Base-by-base conservation (phyloP, 2,888 invertebrate species). In the Cremastinae sp. region DNA sequence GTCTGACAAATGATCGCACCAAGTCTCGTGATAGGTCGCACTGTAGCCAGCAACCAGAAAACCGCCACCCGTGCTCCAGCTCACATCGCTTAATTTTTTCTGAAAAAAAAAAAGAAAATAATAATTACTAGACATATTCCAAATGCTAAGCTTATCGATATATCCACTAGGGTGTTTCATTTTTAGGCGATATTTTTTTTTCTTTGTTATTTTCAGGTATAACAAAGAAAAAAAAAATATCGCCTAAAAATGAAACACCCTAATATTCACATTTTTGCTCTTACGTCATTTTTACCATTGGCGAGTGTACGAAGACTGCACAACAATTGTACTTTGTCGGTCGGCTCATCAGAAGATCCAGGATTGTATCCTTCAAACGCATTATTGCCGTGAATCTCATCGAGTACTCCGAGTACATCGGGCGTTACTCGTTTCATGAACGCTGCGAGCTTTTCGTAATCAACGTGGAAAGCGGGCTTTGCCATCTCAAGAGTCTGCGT, bases 41-140 rank as follows among this genome's bases (percentile, higher is more conserved):
- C 86, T 85, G 54, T 87, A 83, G 0, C 84, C 84, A 14, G 88
- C 79, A 1, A 85, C 87, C 51, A 89, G 74, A 4, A 85, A 85
- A 74, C 89, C 88, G 34, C 89, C 89, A 18, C 84, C 86, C 5
- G 82, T 84, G 66, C 88, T 89, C 89, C 89, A 89, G 47, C 84
- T 84, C 22, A 86, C 54, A 20, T 83, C 84, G 59, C 86, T 89
- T 61, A 89, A 80, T 83, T 89, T 89, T n/a, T 78, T 83, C 89
- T 89, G 49, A 4, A 83, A 66, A 43, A 47, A 56, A n/a, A 56
- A 49, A 18, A 64, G 28, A 51, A 45, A 14, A 62, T 1, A 22
- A 9, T 51, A 38, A 49, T 28, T 28, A 28, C 5, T 5, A 28
- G 28, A 28, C n/a, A n/a, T n/a, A n/a, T n/a, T n/a, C n/a, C n/a